Evolutionary conservation across 2,888 invertebrate species (phyloP).

Genomic region (Apoderus coryli): DNA sequence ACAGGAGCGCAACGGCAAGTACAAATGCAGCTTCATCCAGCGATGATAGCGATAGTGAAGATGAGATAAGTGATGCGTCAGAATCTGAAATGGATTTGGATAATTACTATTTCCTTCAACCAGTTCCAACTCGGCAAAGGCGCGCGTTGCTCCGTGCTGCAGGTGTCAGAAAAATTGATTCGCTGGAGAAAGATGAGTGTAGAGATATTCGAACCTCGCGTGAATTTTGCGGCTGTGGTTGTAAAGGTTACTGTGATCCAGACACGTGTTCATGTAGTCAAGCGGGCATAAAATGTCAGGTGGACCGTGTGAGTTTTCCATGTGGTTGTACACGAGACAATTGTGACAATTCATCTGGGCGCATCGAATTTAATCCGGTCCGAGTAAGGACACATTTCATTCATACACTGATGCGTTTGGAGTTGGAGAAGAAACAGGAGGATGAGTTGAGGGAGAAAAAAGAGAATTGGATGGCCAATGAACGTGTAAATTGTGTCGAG

Average conservation of each 20-base stretch:
- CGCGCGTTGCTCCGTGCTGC: conserved; percentile 78
- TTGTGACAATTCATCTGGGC: conserved; percentile 81
- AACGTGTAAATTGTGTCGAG: too few relatives aligned
- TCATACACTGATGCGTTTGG: conserved; percentile 87
- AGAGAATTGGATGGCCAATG: conserved; percentile 37
- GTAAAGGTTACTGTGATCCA: conserved; percentile 88
- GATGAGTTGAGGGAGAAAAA: conserved; percentile 34
- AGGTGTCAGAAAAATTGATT: conserved; percentile 87
- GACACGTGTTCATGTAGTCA: conserved; percentile 90
- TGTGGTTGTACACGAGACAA: conserved; percentile 93
- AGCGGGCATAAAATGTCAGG: conserved; percentile 94
- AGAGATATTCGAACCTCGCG: conserved; percentile 80
- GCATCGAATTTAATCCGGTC: conserved; percentile 92
- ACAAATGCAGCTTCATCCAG: conserved; percentile 50
- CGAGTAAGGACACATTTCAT: conserved; percentile 94
- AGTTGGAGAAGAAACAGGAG: conserved; percentile 69
- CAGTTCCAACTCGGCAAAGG: conserved; percentile 83
- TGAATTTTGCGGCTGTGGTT: conserved; percentile 87
- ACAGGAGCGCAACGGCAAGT: conserved; percentile 39
- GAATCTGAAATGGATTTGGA: conserved; percentile 79
- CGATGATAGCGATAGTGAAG: conserved; percentile 74
- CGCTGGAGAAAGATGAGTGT: conserved; percentile 87
- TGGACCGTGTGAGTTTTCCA: conserved; percentile 89
- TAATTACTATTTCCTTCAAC: conserved; percentile 81
- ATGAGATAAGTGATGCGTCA: conserved; percentile 65